phyloP scores from a whole-genome alignment of 2,797 vertebrate species.

The Mormyrus proboscirostris region DNA sequence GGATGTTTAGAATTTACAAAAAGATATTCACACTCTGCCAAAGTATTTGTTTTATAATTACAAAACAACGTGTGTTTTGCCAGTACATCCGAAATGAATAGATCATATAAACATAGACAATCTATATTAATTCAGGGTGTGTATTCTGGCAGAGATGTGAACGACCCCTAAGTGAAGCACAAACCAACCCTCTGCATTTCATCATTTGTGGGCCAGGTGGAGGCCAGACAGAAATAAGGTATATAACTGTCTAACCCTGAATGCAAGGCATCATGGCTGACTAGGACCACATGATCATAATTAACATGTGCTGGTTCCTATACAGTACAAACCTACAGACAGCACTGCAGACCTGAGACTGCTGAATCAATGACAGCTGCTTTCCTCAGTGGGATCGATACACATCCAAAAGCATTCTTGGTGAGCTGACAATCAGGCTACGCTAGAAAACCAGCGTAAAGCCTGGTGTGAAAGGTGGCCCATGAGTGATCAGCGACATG shows the following conservation, averaged over 20 bases:
- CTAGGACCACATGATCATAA: not conserved
- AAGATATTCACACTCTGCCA: not conserved
- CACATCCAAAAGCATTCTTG: not conserved
- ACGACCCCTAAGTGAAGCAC: not conserved
- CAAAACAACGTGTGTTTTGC: not conserved
- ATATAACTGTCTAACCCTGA: not conserved
- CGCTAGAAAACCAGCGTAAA: not conserved
- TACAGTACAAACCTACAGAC: not conserved
- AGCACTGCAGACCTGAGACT: not conserved
- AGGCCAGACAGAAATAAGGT: not conserved
- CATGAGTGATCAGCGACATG: not conserved
- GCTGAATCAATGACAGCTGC: not conserved
- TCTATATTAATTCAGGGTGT: not conserved
- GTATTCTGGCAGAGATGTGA: not conserved
- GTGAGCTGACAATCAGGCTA: not conserved
- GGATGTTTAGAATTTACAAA: not conserved
- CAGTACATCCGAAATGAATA: not conserved
- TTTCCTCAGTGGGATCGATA: not conserved
- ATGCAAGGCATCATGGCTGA: not conserved
- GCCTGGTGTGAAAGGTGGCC: not conserved
- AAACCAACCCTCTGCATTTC: not conserved
- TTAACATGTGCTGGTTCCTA: not conserved
- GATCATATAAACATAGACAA: not conserved
- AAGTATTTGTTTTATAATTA: not conserved
- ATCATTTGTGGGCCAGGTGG: not conserved